Conservation (phyloP, 2,797 vertebrate genomes). For the Heliangelus exortis region DNA sequence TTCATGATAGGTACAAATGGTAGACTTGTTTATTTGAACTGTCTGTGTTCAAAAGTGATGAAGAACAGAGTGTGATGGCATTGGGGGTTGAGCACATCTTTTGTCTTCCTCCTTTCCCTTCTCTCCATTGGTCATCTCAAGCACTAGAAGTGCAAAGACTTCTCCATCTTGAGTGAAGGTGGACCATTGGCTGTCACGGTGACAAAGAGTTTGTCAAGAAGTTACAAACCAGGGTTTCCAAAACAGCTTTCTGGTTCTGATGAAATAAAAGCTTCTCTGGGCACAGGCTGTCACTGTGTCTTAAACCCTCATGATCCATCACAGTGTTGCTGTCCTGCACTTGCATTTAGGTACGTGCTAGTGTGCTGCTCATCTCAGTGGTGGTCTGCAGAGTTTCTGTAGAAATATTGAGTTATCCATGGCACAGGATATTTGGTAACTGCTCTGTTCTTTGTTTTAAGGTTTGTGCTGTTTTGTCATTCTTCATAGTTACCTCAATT, state of each 20-base stretch:
- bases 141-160: background rate
- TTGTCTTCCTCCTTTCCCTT: background rate
- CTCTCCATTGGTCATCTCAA: background rate
- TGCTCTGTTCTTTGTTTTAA: background rate
- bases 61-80: background rate
- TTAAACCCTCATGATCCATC: background rate
- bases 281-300: background rate
- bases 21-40: background rate
- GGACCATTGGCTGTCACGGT: background rate
- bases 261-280: background rate
- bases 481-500: background rate
- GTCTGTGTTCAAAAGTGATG: background rate
- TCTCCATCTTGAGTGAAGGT: background rate
- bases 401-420: background rate
- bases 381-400: background rate
- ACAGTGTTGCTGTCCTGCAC: fast-evolving
- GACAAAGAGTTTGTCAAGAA: background rate
- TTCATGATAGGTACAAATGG: background rate
- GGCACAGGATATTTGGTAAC: fast-evolving
- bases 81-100: background rate
- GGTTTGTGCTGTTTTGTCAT: background rate
- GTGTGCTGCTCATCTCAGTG: fast-evolving
- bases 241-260: background rate
- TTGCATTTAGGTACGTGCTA: background rate
- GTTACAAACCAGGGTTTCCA: background rate